Evolutionary conservation across 1,140 invertebrate species (phyloP).

Genomic region (Saccostrea echinata): DNA sequence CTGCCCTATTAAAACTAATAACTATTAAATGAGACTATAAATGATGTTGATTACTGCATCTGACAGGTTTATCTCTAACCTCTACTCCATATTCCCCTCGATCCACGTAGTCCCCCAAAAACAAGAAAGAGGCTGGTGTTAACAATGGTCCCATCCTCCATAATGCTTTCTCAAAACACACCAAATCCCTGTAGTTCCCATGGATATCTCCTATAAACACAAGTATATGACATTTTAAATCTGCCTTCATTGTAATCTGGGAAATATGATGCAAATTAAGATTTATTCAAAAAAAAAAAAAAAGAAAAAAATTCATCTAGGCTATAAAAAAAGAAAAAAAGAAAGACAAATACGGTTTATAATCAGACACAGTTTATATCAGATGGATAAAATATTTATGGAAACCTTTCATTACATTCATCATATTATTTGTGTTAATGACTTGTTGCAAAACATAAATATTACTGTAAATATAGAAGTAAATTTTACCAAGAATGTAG

Average conservation of each 20-base stretch:
- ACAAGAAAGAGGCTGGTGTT: constrained; percentile 84
- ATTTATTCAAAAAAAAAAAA: too few relatives aligned
- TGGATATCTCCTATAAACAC: constrained; percentile 82
- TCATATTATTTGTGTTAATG: too few relatives aligned
- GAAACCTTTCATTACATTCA: too few relatives aligned
- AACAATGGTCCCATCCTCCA: constrained; percentile 83
- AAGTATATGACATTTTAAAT: constrained; percentile 28
- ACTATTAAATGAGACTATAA: not conserved
- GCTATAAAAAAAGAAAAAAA: too few relatives aligned
- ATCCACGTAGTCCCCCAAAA: constrained; percentile 87
- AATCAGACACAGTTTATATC: too few relatives aligned
- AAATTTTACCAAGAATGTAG: constrained; percentile 81
- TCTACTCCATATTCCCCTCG: constrained; percentile 84
- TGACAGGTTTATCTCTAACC: constrained; percentile 65
- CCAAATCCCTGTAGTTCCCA: constrained; percentile 84
- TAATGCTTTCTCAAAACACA: constrained; percentile 84
- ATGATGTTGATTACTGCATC: not conserved
- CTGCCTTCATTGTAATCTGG: not conserved
- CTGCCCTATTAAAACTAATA: too few relatives aligned
- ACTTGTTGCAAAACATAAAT: too few relatives aligned
- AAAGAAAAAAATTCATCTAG: too few relatives aligned
- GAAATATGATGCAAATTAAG: too few relatives aligned
- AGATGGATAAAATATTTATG: too few relatives aligned
- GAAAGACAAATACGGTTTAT: too few relatives aligned
- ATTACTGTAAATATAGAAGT: not conserved